A percentile compares a stretch with the other conserved stretches of the same genome.
These are phyloP conservation scores for Miichthys miiuy DNA, from an alignment of 2,797 vertebrate species.

Conservation along the genomic window DNA sequence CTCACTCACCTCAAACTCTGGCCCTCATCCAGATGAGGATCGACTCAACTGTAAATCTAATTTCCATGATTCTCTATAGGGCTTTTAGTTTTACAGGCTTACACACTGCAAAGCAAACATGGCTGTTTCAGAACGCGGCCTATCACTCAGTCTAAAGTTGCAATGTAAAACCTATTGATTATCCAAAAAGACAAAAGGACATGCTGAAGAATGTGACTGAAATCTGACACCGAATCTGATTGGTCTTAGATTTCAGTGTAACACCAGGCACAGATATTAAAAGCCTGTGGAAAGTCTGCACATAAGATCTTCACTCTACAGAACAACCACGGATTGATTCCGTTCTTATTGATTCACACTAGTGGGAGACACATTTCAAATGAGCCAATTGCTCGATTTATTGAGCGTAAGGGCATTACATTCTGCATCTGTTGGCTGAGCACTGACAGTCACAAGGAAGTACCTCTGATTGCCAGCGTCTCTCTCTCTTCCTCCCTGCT, in stretches of 20 bases:
- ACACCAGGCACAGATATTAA: conserved; percentile 44
- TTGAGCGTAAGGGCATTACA: conserved; percentile 63
- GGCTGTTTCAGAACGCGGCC: conserved; percentile 43
- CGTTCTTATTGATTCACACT: conserved; percentile 48
- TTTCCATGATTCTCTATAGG: conserved; percentile 81
- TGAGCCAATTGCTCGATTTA: conserved; percentile 70
- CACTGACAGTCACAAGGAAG: conserved; percentile 57
- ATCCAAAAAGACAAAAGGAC: conserved; percentile 4
- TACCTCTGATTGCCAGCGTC: conserved; percentile 40
- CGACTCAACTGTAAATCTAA: conserved; percentile 83
- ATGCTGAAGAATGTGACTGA: conserved; percentile 21
- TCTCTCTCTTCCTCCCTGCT: conserved; percentile 43
- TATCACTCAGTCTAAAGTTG: conserved; percentile 19
- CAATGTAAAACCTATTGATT: conserved; percentile 7
- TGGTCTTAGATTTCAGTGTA: conserved; percentile 52
- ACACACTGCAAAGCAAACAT: conserved; percentile 75
- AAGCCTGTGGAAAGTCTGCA: conserved; percentile 45
- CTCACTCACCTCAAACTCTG: conserved; percentile 75
- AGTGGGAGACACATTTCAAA: conserved; percentile 63
- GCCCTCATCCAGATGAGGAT: conserved; percentile 76
- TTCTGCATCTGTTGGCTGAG: conserved; percentile 62
- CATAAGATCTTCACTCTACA: conserved; percentile 28
- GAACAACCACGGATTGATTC: conserved; percentile 48
- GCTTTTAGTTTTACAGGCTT: conserved; percentile 82
- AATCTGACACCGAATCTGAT: conserved; percentile 42